Evolutionary conservation across 2,797 vertebrate species (phyloP), one percentile per base, ranked within the genome.

Genomic region (Coilia nasus): DNA sequence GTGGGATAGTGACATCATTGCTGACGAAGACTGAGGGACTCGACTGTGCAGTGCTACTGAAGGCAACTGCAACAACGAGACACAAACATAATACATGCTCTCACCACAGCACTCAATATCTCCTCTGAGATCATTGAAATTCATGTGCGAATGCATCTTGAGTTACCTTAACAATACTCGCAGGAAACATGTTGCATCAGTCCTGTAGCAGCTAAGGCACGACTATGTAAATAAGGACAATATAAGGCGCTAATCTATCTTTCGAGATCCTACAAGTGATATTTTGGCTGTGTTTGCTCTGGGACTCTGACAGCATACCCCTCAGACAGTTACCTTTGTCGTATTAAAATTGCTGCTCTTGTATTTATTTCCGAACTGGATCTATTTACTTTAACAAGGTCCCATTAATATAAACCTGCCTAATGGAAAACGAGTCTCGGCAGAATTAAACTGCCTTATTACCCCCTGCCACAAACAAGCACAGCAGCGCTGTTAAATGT

Each of bases 301-400:
- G 71, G 17, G 35, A 78, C 71, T 21, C 7, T 78, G 71, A 78
- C 71, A 44, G 35, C 15, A 78, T 78, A 21, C 35, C 71, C 35
- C 71, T 78, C 71, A 21, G 19, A 44, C 31, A 21, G 17, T 41
- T 44, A 44, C 19, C 71, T 44, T 35, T 41, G 15, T 78, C 17
- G 21, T 78, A 78, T 41, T 78, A 21, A 78, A 31, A 44, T 5
- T 31, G 31, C 71, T 44, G 35, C 71, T 41, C 17, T 21, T 17
- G 19, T 78, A 78, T 78, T 78, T 78, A 78, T 41, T 78, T 78
- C 19, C 35, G 44, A 78, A 78, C 71, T 78, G 35, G 71, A 78
- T 44, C 71, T 78, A 78, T 78, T 78, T 78, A 78, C 31, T 78
- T 78, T 78, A 78, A 78, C 71, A 19, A 23, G 21, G 25, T 15